Evolutionary conservation across 2,888 invertebrate species (phyloP), one percentile per base, ranked within the genome.

Genomic region (Xylocampa areola): DNA sequence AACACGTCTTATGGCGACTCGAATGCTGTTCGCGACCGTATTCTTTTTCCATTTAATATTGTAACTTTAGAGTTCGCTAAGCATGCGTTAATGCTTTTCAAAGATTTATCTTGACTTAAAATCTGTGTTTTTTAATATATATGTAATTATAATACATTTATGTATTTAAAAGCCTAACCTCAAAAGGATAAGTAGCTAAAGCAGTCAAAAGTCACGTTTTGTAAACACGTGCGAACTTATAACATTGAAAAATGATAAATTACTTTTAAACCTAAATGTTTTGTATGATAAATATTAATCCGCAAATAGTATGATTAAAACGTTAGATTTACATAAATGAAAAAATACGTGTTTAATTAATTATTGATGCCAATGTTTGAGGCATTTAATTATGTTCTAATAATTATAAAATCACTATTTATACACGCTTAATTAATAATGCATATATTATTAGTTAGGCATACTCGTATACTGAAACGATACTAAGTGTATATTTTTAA

Each of bases 231-330:
- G 65, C 6, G 0, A 13, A 11, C 2, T 4, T 8, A 41, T n/a
- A 39, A 35, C 32, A 50, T 65, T 59, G 14, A 41, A 53, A 57
- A 45, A 75, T 58, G 45, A 71, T 75, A 29, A 70, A 66, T 58
- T 54, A 43, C 16, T 30, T 53, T 32, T 25, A 36, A 36, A 19
- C 17, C 6, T 39, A 2, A 36, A 6, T 13, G 8, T 8, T 21
- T 43, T 25, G 29, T 19, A 43, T 37, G n/a, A 43, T 25, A n/a
- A 13, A 50, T 37, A 23, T 33, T 39, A 32, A 25, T 37, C 33
- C 3, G 19, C 8, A 10, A 45, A 53, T 36, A 35, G 29, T 19
- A 50, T 33, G 14, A 27, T 41, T 21, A 19, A 0, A 35, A n/a
- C 4, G 8, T 62, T 23, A 35, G 10, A 44, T 51, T 52, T 29